Evolutionary conservation across 2,797 vertebrate genomes (phyloP).

Genomic region (Zenarchopterus dispar): DNA sequence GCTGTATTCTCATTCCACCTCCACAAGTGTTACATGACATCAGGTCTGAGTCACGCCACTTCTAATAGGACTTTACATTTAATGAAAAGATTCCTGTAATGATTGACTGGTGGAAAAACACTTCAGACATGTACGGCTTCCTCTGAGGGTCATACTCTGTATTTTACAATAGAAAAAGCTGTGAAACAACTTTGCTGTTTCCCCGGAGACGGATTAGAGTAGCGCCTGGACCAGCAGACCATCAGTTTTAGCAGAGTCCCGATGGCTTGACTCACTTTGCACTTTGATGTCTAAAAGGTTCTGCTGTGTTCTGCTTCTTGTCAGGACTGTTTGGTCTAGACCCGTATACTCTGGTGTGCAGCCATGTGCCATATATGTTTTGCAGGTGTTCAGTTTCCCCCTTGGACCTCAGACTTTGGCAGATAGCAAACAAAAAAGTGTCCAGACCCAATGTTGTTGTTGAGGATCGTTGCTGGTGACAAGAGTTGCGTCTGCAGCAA

Average conservation of each 20-base stretch:
- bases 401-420: neutral
- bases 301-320: neutral
- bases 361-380: neutral
- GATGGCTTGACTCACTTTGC: constrained; percentile 28
- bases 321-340: constrained; percentile 1
- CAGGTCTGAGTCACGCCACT: constrained; percentile 61
- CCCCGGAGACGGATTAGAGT: constrained; percentile 26
- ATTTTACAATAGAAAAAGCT: constrained; percentile 28
- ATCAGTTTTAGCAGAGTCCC: constrained; percentile 40
- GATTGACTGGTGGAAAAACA: constrained; percentile 50
- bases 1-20: constrained; percentile 55
- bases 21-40: constrained; percentile 61
- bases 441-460: no score
- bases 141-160: constrained; percentile 10
- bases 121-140: constrained; percentile 34
- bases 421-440: neutral
- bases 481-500: no score
- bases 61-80: constrained; percentile 63
- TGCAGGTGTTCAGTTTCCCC: neutral
- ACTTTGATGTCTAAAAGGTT: constrained; percentile 15
- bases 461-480: no score
- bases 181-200: constrained; percentile 15
- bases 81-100: constrained; percentile 66
- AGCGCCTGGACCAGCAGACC: constrained; percentile 3
- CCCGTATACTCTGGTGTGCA: neutral